These are phyloP conservation scores for Arizona elegans DNA, from an alignment of 2,113 vertebrate species.

Conservation along the genomic window DNA sequence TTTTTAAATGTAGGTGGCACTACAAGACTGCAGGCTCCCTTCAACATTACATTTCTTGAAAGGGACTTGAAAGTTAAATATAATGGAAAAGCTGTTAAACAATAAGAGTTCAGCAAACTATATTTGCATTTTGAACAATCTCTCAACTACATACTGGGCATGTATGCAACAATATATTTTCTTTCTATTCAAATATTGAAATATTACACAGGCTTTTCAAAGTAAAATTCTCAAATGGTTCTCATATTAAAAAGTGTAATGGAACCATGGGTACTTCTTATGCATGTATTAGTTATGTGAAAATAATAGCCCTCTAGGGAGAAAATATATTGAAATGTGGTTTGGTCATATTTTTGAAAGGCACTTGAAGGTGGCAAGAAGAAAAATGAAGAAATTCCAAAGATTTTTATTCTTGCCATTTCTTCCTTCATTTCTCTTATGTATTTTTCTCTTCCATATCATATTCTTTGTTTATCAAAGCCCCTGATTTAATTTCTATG, in stretches of 20 bases:
- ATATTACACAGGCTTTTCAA: rapidly evolving
- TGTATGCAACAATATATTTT: background rate
- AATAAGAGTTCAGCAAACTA: background rate
- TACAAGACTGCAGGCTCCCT: slow-evolving; percentile 33
- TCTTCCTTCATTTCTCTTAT: background rate
- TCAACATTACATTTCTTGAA: slow-evolving; percentile 3
- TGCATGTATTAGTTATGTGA: background rate
- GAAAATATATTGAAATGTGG: background rate
- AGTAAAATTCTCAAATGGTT: background rate
- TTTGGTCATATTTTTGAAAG: background rate
- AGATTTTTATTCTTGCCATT: background rate
- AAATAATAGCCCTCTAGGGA: background rate
- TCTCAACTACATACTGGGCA: slow-evolving; percentile 4
- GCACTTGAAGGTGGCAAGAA: background rate
- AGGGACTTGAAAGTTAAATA: background rate
- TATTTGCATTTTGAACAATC: slow-evolving; percentile 1
- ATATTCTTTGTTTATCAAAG: background rate
- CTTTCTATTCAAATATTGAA: background rate
- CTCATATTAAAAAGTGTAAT: background rate
- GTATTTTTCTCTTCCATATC: background rate
- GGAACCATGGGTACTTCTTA: background rate
- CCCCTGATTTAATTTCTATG: background rate
- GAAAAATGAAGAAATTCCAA: background rate
- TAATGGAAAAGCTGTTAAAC: slow-evolving; percentile 13
- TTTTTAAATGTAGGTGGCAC: slow-evolving; percentile 56